Base-by-base conservation (phyloP, 2,797 vertebrate genomes). In the Melanotaenia maccullochi region DNA sequence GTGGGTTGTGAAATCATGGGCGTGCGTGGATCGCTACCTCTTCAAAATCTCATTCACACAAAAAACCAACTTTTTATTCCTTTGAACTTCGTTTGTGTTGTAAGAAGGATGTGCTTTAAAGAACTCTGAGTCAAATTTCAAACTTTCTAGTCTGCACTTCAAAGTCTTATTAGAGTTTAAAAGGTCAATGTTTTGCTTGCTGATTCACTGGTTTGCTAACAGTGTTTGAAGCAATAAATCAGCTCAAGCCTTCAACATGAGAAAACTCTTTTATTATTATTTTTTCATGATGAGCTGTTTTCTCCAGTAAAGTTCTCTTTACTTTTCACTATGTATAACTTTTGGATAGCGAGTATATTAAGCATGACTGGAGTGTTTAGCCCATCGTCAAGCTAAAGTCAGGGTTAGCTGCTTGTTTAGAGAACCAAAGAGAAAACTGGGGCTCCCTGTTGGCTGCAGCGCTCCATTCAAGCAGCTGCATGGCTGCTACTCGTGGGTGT, bases 401-500 rank as follows among this genome's bases (percentile, higher is more conserved):
- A 0, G 81, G 76, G 82, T 87, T 79, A 84, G 79, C 63, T 12
- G 42, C 35, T 77, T 76, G 63, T 81, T 75, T 77, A 60, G 70
- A 65, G 64, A 79, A 63, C 58, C 61, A 40, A 36, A 36, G 49
- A 49, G 59, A 59, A 62, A 71, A 63, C 71, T 1, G 0, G 32
- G 56, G 44, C 52, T 85, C 79, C 57, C 76, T 60, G 7, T 77
- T 33, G n/a, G 71, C 69, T 55, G 75, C 38, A 66, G 76, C 4
- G 2, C 65, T 78, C 24, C 66, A 33, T 71, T 82, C 71, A 65
- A 36, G 32, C 28, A 14, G 70, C 68, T 74, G 4, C 76, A 64
- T 51, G 51, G 57, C 76, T 70, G 60, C 68, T 86, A 49, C 68
- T 73, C 73, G 88, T 86, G 85, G 79, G 83, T 76, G 81, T 84